phyloP scores from a whole-genome alignment of 1,140 invertebrate species.

The Stenopsyche tienmushanensis region DNA sequence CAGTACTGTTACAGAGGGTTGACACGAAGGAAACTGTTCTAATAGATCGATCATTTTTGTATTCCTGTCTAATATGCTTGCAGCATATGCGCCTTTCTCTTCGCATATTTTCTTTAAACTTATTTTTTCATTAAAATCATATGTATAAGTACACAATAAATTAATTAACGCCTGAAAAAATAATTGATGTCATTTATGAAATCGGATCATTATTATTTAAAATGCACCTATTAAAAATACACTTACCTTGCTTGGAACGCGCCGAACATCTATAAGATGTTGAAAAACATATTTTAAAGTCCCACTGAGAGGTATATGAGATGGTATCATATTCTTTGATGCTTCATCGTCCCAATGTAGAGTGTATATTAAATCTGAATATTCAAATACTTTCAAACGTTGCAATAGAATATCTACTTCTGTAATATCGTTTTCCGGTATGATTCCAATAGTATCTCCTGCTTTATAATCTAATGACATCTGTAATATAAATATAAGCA shows the following conservation, averaged over 20 bases:
- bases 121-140: conserved; percentile 61
- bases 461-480: conserved; percentile 23
- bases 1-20: conserved; percentile 64
- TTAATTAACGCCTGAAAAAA: conserved; percentile 1
- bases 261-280: conserved; percentile 31
- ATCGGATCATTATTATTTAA: not conserved
- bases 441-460: conserved; percentile 37
- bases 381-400: conserved; percentile 12
- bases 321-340: conserved; percentile 23
- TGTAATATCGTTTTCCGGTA: conserved; percentile 29
- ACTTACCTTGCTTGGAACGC: conserved; percentile 36
- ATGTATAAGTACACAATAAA: conserved; percentile 45
- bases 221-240: not conserved
- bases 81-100: conserved; percentile 63
- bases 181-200: no score
- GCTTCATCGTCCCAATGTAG: conserved; percentile 18
- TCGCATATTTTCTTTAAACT: conserved; percentile 66
- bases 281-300: conserved; percentile 30
- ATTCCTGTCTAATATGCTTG: conserved; percentile 60
- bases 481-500: conserved; percentile 21
- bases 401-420: conserved; percentile 30
- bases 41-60: conserved; percentile 68
- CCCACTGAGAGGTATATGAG: conserved; percentile 23
- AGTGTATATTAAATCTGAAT: conserved; percentile 2
- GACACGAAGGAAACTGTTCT: conserved; percentile 61